These are phyloP conservation scores for Mactromeris polynyma DNA, from an alignment of 2,888 invertebrate genomes.

Conservation along the genomic window DNA sequence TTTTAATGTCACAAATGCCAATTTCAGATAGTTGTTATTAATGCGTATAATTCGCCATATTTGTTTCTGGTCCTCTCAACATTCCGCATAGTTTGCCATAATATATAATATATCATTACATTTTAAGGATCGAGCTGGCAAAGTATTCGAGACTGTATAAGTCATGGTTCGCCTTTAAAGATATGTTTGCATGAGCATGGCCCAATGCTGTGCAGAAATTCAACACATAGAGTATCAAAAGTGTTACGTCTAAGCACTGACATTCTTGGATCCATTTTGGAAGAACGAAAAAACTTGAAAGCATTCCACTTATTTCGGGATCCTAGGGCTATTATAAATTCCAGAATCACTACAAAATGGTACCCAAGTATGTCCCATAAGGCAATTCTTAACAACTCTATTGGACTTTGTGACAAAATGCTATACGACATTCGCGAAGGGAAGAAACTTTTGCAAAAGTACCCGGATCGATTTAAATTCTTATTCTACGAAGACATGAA, in stretches of 20 bases:
- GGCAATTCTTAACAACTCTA: not conserved
- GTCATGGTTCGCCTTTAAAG: too few species aligned
- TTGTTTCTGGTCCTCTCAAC: not conserved
- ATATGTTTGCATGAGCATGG: not conserved
- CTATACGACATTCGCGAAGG: conserved; percentile 7
- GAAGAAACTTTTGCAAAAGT: conserved; percentile 10
- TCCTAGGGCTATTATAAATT: conserved; percentile 36
- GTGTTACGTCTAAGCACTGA: conserved; percentile 16
- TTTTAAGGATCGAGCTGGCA: conserved; percentile 19
- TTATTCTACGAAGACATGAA: conserved; percentile 32
- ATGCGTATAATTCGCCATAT: not conserved
- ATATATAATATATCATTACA: too few species aligned
- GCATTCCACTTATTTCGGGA: conserved; percentile 34
- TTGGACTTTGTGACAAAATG: conserved; percentile 21
- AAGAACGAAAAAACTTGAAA: not conserved
- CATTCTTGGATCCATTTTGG: not conserved
- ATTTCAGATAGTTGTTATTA: too few species aligned
- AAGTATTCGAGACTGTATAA: not conserved
- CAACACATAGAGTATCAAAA: conserved; percentile 22
- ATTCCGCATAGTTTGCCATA: not conserved
- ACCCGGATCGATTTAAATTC: conserved; percentile 29
- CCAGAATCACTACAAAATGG: conserved; percentile 1
- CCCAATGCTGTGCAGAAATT: not conserved
- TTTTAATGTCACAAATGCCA: too few species aligned
- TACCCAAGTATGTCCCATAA: not conserved